Conservation (phyloP, 2,797 vertebrate species). For the Percopsis omiscomaycus region DNA sequence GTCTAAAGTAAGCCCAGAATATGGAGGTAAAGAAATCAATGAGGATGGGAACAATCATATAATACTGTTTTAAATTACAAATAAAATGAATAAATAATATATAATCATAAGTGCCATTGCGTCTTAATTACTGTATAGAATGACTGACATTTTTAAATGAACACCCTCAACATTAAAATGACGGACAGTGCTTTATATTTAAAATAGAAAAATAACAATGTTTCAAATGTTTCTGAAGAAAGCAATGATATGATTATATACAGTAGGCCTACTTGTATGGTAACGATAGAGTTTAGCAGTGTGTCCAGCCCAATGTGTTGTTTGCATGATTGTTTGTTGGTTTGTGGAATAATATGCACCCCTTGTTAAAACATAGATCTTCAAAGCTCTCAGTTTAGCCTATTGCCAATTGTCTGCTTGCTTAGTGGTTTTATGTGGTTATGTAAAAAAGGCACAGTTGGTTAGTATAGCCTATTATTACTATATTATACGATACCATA, state of each 20-base stretch:
- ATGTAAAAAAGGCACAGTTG: slow-evolving; percentile 26
- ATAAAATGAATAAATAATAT: slow-evolving; percentile 52
- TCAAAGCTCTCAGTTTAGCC: slow-evolving; percentile 42
- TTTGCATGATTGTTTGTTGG: slow-evolving; percentile 16
- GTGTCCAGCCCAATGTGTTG: slow-evolving; percentile 6
- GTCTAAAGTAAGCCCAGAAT: slow-evolving; percentile 54
- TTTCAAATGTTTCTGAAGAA: too few relatives aligned
- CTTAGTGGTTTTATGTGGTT: neutral
- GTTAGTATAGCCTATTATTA: neutral
- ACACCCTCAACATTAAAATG: slow-evolving; percentile 11
- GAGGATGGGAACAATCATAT: slow-evolving; percentile 42
- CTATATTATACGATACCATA: too few relatives aligned
- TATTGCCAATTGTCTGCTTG: slow-evolving; percentile 41
- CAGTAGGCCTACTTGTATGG: too few relatives aligned
- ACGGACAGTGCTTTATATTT: slow-evolving; percentile 15
- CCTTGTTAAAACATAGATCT: slow-evolving; percentile 25
- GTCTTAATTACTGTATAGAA: slow-evolving; percentile 61
- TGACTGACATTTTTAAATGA: slow-evolving; percentile 44
- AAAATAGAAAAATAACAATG: slow-evolving; percentile 16
- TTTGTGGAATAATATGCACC: slow-evolving; percentile 25
- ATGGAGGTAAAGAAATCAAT: slow-evolving; percentile 65
- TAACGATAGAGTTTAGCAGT: neutral
- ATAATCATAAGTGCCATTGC: slow-evolving; percentile 65
- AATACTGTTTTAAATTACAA: slow-evolving; percentile 67
- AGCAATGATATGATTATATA: too few relatives aligned